Conservation (phyloP, 2,797 vertebrate genomes). For the Bufotes viridis region DNA sequence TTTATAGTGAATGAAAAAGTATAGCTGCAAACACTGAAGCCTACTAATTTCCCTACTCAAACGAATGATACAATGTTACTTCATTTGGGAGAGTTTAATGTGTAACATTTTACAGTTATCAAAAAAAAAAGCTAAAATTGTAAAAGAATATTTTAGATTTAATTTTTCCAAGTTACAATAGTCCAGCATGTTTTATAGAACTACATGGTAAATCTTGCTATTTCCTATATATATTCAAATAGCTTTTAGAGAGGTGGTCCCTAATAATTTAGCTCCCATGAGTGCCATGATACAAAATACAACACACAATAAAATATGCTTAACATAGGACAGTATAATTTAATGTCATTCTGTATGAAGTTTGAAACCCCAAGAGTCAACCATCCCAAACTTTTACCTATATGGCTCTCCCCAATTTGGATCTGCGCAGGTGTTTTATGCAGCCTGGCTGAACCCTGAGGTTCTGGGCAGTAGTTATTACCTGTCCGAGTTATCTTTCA, state of each 20-base stretch:
- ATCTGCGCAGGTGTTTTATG: too few species aligned
- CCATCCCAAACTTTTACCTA: background rate
- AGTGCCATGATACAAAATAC: background rate
- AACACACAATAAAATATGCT: background rate
- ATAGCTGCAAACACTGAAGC: constrained; percentile 21
- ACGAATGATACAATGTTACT: constrained; percentile 11
- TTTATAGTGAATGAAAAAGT: constrained; percentile 33
- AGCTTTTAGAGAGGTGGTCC: background rate
- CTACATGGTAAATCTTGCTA: background rate
- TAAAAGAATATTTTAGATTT: constrained; percentile 30
- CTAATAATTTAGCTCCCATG: background rate
- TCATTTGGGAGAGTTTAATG: constrained; percentile 44
- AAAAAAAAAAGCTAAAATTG: background rate
- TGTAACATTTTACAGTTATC: constrained; percentile 16
- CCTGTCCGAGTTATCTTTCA: background rate
- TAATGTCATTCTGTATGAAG: background rate
- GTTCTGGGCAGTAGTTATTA: background rate
- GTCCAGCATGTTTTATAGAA: background rate
- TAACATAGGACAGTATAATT: background rate
- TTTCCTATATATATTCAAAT: background rate
- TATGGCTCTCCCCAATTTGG: background rate
- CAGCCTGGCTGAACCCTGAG: background rate
- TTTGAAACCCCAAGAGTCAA: too few species aligned
- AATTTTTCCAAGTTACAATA: constrained; percentile 7
- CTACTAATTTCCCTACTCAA: constrained; percentile 16